These are phyloP conservation scores for Neosilurus hyrtlii DNA, from an alignment of 2,797 vertebrate genomes.

Conservation along the genomic window DNA sequence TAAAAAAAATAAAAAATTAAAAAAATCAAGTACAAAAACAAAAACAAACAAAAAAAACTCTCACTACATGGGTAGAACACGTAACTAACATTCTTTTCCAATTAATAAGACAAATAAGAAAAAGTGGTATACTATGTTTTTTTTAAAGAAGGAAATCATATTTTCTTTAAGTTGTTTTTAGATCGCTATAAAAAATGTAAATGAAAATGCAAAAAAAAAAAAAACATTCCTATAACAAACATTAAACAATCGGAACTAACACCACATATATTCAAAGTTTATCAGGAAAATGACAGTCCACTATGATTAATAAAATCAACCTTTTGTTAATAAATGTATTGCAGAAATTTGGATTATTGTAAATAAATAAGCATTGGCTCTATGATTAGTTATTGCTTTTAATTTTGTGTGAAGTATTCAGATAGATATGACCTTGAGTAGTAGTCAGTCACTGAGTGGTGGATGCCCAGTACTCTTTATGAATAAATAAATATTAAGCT, in stretches of 20 bases:
- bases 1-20: no score
- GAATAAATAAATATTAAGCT: constrained; percentile 73
- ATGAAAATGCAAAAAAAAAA: constrained; percentile 62
- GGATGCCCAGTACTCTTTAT: constrained; percentile 62
- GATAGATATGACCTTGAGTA: constrained; percentile 64
- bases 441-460: constrained; percentile 73
- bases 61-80: constrained; percentile 69
- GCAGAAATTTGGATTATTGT: constrained; percentile 62
- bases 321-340: constrained; percentile 53
- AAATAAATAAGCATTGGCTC: constrained; percentile 74
- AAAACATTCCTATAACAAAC: constrained; percentile 64
- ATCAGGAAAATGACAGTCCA: constrained; percentile 75
- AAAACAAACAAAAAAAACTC: constrained; percentile 69
- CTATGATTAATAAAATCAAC: constrained; percentile 58
- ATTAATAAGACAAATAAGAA: constrained; percentile 61
- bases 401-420: constrained; percentile 43
- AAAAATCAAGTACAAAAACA: constrained; percentile 62
- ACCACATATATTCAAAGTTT: constrained; percentile 81
- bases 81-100: constrained; percentile 58
- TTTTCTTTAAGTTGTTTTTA: not conserved
- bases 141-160: not conserved
- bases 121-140: constrained; percentile 57
- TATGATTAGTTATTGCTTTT: constrained; percentile 45
- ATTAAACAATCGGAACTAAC: constrained; percentile 61
- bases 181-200: constrained; percentile 56